Percentiles rank a stretch among this genome's conserved stretches.
Evolutionary conservation across 2,888 invertebrate species (phyloP).

Genomic region (Spisula solida): DNA sequence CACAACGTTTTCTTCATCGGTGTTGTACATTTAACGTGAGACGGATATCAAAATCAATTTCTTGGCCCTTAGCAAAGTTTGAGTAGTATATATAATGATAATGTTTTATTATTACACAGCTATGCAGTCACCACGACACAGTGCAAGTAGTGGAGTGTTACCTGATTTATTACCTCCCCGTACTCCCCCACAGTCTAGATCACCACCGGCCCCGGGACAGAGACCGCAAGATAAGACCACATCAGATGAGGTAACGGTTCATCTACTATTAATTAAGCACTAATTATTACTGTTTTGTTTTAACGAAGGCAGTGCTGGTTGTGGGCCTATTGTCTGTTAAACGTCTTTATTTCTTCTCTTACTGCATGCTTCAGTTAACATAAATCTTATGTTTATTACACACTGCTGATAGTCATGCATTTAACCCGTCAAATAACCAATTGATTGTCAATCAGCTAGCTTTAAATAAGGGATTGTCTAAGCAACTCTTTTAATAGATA

Average conservation of each 20-base stretch:
- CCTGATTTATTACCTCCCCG: conserved; percentile 96
- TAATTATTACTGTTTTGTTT: background rate
- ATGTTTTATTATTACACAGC: conserved; percentile 53
- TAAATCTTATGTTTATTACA: too few relatives aligned
- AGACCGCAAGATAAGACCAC: conserved; percentile 95
- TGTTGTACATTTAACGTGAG: too few relatives aligned
- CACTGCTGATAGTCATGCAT: too few relatives aligned
- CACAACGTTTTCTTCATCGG: too few relatives aligned
- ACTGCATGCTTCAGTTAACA: conserved; percentile 19
- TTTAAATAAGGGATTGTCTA: too few relatives aligned
- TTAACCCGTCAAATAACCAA: too few relatives aligned
- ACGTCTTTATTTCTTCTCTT: conserved; percentile 5
- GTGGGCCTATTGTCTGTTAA: background rate
- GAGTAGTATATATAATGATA: background rate
- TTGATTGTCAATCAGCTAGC: too few relatives aligned
- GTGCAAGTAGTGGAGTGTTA: conserved; percentile 93
- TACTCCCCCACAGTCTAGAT: conserved; percentile 84
- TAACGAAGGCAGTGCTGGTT: background rate
- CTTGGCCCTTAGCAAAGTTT: too few relatives aligned
- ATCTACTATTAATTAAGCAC: background rate
- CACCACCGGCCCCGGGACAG: conserved; percentile 92
- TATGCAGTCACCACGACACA: conserved; percentile 80
- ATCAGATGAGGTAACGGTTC: conserved; percentile 94
- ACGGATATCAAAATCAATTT: too few relatives aligned
- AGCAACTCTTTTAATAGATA: too few relatives aligned